Base-by-base conservation (phyloP, 2,888 invertebrate genomes). In the Torymus auratus region DNA sequence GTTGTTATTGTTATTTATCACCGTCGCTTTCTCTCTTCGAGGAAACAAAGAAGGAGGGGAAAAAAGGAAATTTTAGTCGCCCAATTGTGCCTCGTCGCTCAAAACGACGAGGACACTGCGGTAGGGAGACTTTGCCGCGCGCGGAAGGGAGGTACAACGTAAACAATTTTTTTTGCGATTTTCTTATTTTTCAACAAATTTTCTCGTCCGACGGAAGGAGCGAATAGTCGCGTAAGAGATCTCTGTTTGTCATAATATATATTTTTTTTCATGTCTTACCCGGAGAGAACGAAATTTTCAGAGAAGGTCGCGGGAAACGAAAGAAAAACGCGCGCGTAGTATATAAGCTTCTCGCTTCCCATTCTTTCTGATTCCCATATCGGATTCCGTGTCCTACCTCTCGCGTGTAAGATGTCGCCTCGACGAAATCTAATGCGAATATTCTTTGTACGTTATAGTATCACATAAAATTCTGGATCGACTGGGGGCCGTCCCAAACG, bases 381-480 rank as follows among this genome's bases (percentile, higher is more conserved):
- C 41, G 41, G 7, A 41, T 41, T 41, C 5, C 41, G 41, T 41
- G 7, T 41, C 41, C 4, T 81, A 64, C 20, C 23, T 64, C 69
- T 53, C 64, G 64, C 55, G 41, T 41, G 7, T 41, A 41, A 55
- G 20, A 58, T 78, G 67, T 69, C 15, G 58, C 58, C 15, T 13
- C 58, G 83, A 64, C 41, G 41, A 41, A 7, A 81, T 70, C 82
- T 83, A 69, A 81, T 81, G 83, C 81, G 81, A 80, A 67, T 76
- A 77, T 76, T 84, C 85, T 89, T 90, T 90, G 89, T 90, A 90
- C 89, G 89, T 89, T 88, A 87, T 87, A 87, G 86, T 90, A 90
- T 90, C 90, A 90, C 90, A 90, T 89, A 88, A 85, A 87, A 86
- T 87, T 86, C 85, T 86, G 41, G 84, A 84, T 83, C 86, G 86